Conservation (phyloP, 2,888 invertebrate species). For the Apotomis betuletana region DNA sequence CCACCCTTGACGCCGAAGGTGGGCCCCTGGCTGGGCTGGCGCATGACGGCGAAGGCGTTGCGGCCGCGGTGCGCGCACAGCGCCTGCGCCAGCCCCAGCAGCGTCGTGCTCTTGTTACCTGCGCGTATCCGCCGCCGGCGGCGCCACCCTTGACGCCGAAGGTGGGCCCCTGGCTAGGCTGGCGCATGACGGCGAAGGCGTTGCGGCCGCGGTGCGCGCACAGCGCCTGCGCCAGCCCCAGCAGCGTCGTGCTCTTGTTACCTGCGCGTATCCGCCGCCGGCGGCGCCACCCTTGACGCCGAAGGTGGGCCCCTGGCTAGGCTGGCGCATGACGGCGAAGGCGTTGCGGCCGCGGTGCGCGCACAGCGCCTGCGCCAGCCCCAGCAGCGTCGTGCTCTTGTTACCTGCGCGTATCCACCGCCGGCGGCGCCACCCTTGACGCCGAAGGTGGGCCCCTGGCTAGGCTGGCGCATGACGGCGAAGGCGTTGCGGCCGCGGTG, state of each 20-base stretch:
- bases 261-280: too few species aligned
- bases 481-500: conserved; percentile 93
- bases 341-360: too few species aligned
- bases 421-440: conserved; percentile 99
- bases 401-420: conserved; percentile 96
- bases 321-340: too few species aligned
- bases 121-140: conserved; percentile 92
- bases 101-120: conserved; percentile 89
- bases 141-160: conserved; percentile 72
- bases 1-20: conserved; percentile 99
- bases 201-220: too few species aligned
- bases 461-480: conserved; percentile 98
- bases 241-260: too few species aligned
- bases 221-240: too few species aligned
- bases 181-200: too few species aligned
- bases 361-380: too few species aligned
- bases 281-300: too few species aligned
- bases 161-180: too few species aligned
- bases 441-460: conserved; percentile 99
- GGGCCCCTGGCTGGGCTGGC: conserved; percentile 99
- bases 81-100: conserved; percentile 89
- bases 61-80: conserved; percentile 91
- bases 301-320: too few species aligned
- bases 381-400: not conserved
- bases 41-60: conserved; percentile 96